phyloP scores from a whole-genome alignment of 2,888 invertebrate species.

The Drosophila percnosoma region DNA sequence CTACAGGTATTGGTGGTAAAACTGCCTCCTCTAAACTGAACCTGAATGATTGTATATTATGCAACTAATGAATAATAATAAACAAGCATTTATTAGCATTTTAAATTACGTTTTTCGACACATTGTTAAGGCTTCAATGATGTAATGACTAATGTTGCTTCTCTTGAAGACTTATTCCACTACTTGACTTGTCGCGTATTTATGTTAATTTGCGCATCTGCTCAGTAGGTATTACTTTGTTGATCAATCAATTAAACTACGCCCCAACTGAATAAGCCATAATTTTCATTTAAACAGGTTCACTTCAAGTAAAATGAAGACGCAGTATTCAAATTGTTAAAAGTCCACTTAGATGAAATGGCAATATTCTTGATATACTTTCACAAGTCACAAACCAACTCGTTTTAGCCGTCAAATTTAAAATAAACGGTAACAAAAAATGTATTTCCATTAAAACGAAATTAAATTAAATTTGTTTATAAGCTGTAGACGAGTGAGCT shows the following conservation, averaged over 20 bases:
- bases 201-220: slow-evolving; percentile 8
- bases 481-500: not conserved
- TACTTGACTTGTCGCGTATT: not conserved
- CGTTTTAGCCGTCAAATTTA: not conserved
- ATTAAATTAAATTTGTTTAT: not conserved
- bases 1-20: slow-evolving; percentile 42
- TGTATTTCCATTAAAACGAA: not conserved
- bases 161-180: not conserved
- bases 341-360: too few relatives aligned
- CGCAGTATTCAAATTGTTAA: slow-evolving; percentile 5
- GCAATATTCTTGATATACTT: not conserved
- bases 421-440: not conserved
- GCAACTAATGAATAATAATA: not conserved
- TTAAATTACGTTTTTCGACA: not conserved
- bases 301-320: not conserved
- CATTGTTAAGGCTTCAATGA: not conserved
- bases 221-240: not conserved
- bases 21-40: not conserved
- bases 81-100: not conserved
- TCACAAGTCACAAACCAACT: not conserved
- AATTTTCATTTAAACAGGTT: slow-evolving; percentile 9
- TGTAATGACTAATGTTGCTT: not conserved
- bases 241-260: not conserved
- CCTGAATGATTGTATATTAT: not conserved
- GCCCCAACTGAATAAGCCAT: slow-evolving; percentile 5